Percentiles rank a stretch among this genome's conserved stretches.
Evolutionary conservation across 1,140 invertebrate species (phyloP).

Genomic region (Caerostris darwini): DNA sequence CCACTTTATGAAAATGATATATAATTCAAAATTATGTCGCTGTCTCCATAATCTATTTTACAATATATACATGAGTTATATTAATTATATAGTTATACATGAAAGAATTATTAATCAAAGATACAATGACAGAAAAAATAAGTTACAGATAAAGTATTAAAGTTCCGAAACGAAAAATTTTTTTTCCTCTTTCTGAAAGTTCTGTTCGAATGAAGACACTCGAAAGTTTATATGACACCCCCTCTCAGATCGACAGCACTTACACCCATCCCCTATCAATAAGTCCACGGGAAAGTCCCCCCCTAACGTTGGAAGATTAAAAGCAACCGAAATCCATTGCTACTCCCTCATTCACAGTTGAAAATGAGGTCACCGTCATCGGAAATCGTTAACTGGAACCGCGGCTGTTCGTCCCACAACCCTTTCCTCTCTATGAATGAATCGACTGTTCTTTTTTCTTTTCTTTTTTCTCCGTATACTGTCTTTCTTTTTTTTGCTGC

Average conservation of each 20-base stretch:
- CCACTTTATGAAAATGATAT: too few species aligned
- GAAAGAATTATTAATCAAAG: too few species aligned
- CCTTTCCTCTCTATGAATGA: slow-evolving; percentile 52
- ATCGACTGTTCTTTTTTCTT: not conserved
- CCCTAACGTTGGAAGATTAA: slow-evolving; percentile 40
- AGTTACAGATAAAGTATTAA: too few species aligned
- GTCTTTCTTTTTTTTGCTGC: not conserved
- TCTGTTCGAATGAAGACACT: not conserved
- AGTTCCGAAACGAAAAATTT: too few species aligned
- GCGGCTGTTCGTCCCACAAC: slow-evolving; percentile 6
- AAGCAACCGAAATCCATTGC: slow-evolving; percentile 29
- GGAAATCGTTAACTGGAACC: slow-evolving; percentile 65
- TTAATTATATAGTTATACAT: too few species aligned
- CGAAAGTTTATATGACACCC: not conserved
- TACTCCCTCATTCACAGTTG: slow-evolving; percentile 46
- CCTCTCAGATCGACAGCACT: not conserved
- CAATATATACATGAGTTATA: too few species aligned
- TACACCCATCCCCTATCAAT: not conserved
- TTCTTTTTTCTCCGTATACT: not conserved
- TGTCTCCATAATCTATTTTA: too few species aligned
- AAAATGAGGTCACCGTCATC: slow-evolving; percentile 67
- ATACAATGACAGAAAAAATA: too few species aligned
- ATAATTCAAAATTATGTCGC: too few species aligned
- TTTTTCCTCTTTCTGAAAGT: too few species aligned
- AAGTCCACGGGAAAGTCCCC: not conserved